Evolutionary conservation across 2,797 vertebrate species (phyloP), one percentile per base, ranked within the genome.

Genomic region (Sebastes hubbsi): DNA sequence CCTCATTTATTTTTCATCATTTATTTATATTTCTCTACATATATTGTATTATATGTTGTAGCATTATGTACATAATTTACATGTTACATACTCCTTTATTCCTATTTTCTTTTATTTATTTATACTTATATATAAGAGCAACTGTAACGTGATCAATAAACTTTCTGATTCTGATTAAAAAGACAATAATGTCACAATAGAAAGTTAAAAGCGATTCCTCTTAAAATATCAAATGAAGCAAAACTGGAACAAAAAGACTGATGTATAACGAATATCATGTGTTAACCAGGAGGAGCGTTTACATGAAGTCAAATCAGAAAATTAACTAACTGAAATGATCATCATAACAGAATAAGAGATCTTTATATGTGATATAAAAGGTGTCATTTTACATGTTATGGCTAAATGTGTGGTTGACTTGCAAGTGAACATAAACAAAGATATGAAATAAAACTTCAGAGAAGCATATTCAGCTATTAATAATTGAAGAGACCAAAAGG

Each of bases 401-500:
- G 56, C 20, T 52, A 6, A 38, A 70, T 24, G 58, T 64, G 34
- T 3, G 8, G 18, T 9, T 29, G 13, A 54, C 38, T 20, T 20
- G n/a, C 4, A 42, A 42, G 38, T 42, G 38, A 0, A 49, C 46
- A 49, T 8, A 49, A 49, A 49, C 16, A 49, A 30, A 46, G 16
- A 0, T 46, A 18, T 1, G 8, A n/a, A 52, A 52, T n/a, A 52
- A 46, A 46, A 52, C 46, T 52, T 52, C 46, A 52, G 18, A 52
- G 46, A 52, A 16, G 20, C 46, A 52, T 13, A 20, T 58, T 72
- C 18, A 54, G 9, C 7, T 59, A 78, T 81, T 14, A 78, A 85
- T 81, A 66, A 80, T 75, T 75, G 2, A 87, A 78, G 8, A 72
- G 24, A 30, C 2, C 6, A 13, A 30, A 20, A 46, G 14, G 7